These are phyloP conservation scores for Nothocercus julius DNA, from an alignment of 2,113 vertebrate species.

Conservation along the genomic window DNA sequence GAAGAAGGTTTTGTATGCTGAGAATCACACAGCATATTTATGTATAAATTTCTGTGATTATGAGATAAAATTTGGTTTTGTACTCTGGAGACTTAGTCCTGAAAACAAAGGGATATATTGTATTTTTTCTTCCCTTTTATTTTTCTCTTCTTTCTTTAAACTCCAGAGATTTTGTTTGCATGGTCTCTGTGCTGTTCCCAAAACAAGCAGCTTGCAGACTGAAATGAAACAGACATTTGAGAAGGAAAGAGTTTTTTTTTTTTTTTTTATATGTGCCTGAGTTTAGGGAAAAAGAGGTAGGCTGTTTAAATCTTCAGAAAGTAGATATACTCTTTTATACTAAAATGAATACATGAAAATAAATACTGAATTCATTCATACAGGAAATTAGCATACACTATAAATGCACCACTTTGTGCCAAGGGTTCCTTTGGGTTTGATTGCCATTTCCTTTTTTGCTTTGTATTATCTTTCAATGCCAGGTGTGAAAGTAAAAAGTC, in stretches of 20 bases:
- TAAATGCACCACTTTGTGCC: not conserved
- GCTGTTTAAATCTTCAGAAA: not conserved
- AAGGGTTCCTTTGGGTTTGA: not conserved
- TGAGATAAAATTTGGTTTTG: not conserved
- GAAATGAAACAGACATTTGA: not conserved
- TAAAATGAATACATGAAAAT: not conserved
- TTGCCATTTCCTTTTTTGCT: not conserved
- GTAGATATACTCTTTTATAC: not conserved
- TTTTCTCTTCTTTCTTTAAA: not conserved
- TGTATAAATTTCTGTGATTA: not conserved
- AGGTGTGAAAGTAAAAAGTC: not conserved
- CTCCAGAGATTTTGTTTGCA: not conserved
- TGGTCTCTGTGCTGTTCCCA: not conserved
- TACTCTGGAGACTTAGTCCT: not conserved
- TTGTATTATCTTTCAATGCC: not conserved
- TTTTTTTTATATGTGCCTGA: not conserved
- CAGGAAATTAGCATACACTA: not conserved
- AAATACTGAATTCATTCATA: not conserved
- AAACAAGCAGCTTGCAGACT: not conserved
- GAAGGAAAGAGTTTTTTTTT: not conserved
- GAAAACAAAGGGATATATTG: not conserved
- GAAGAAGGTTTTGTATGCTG: not conserved
- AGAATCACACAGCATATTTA: rapidly evolving
- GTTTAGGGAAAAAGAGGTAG: not conserved
- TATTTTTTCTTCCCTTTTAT: rapidly evolving